phyloP scores from a whole-genome alignment of 2,113 vertebrate species.

The Clarias batrachus region DNA sequence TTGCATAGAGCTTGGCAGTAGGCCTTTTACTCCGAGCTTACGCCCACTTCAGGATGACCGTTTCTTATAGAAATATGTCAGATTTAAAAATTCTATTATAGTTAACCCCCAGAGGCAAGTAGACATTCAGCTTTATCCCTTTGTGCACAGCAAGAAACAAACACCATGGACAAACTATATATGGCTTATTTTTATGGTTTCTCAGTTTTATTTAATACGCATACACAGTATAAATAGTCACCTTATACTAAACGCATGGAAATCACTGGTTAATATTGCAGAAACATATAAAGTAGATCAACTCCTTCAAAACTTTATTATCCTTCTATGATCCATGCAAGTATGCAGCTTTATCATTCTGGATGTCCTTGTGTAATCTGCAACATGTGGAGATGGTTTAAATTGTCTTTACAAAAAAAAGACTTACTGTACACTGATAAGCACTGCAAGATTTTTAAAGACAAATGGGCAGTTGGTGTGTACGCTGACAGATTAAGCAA shows the following conservation, averaged over 20 bases:
- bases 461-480: background rate
- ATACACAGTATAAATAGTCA: background rate
- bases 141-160: background rate
- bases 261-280: background rate
- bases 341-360: background rate
- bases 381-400: conserved; percentile 12
- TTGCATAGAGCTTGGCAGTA: conserved; percentile 23
- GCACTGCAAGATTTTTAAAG: conserved; percentile 11
- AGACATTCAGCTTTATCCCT: background rate
- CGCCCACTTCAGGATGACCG: conserved; percentile 31
- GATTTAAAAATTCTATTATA: background rate
- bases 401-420: conserved; percentile 26
- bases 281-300: background rate
- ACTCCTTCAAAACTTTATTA: background rate
- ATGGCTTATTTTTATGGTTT: background rate
- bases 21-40: background rate
- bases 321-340: background rate
- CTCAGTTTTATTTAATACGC: background rate
- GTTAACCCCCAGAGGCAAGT: background rate
- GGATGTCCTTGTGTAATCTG: background rate
- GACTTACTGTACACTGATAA: background rate
- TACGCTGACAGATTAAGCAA: conserved; percentile 15
- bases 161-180: background rate
- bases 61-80: background rate
- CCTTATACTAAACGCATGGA: background rate